Percentiles rank a stretch among this genome's conserved stretches.
These are phyloP conservation scores for Phyllostomus discolor DNA, from an alignment of 2,113 vertebrate genomes.

Conservation along the genomic window DNA sequence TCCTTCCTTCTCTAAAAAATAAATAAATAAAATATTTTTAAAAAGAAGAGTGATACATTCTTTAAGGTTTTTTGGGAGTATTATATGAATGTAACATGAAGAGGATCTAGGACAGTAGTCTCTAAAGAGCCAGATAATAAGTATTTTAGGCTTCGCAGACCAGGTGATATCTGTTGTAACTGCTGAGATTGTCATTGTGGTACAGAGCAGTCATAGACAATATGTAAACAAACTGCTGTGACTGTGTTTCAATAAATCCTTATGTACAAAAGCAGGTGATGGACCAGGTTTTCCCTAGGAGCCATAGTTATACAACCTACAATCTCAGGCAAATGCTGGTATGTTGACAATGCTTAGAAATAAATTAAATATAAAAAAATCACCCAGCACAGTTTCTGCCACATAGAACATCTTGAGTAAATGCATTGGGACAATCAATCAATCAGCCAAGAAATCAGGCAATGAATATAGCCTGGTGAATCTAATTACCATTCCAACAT, in stretches of 20 bases:
- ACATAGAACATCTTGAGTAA: neutral
- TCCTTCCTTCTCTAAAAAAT: too few species aligned
- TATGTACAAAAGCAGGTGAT: neutral
- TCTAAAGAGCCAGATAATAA: neutral
- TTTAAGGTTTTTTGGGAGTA: neutral
- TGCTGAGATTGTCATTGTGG: neutral
- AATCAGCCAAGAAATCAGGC: neutral
- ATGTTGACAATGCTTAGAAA: neutral
- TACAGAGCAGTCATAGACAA: neutral
- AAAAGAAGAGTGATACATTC: neutral
- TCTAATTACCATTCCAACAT: neutral
- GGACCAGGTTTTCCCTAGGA: neutral
- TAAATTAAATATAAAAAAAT: conserved; percentile 25
- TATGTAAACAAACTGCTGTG: neutral
- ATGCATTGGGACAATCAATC: neutral
- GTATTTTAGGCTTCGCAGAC: neutral
- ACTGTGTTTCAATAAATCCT: neutral
- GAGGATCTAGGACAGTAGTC: neutral
- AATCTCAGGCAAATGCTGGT: neutral
- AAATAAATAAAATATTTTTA: too few species aligned
- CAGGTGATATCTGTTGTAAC: neutral
- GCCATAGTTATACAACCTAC: neutral
- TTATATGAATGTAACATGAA: neutral
- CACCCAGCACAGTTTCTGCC: neutral
- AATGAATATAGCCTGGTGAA: neutral